Evolutionary conservation across 2,113 vertebrate genomes (phyloP), one percentile per base, ranked within the genome.

Genomic region (Rhombomys opimus): DNA sequence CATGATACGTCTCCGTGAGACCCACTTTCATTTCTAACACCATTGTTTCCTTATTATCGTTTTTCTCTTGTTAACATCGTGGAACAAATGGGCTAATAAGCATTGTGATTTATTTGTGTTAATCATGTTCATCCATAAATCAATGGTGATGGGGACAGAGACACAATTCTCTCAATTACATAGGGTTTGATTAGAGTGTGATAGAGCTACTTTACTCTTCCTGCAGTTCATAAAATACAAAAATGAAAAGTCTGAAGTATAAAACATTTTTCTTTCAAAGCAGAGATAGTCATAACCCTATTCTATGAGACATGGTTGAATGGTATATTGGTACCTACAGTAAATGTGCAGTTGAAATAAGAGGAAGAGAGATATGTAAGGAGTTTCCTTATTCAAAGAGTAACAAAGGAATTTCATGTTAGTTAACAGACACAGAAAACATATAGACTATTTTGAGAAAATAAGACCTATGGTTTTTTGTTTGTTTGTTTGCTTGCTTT

Each of bases 381-480:
- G 35, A 32, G 30, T 35, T 35, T 32, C 30, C 35, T 27, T 68
- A 68, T 35, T 35, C 30, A 67, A 15, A 68, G 30, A 68, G 46
- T 68, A 68, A 14, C 30, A 68, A 68, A 14, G 67, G 5, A 27
- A 68, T 68, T 68, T 7, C 22, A 35, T 67, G 13, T 35, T 68
- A 32, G 67, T 68, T 1, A 75, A 46, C 77, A 18, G n/a, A 82
- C 61, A 70, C 88, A 61, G 4, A 57, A 25, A 5, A n/a, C 23
- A 65, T 3, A 32, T 2, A 77, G 1, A 18, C n/a, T 41, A 57
- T 54, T 75, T 78, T 52, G 54, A 27, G 27, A 59, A 52, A 2
- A 70, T 30, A 3, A 80, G 13, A 50, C 2, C 23, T 78, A 96
- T 63, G 65, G n/a, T 94, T 97, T 27, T 90, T n/a, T 91, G 96